Base-by-base conservation (phyloP, 1,140 invertebrate genomes). In the Oreohelix idahoensis region DNA sequence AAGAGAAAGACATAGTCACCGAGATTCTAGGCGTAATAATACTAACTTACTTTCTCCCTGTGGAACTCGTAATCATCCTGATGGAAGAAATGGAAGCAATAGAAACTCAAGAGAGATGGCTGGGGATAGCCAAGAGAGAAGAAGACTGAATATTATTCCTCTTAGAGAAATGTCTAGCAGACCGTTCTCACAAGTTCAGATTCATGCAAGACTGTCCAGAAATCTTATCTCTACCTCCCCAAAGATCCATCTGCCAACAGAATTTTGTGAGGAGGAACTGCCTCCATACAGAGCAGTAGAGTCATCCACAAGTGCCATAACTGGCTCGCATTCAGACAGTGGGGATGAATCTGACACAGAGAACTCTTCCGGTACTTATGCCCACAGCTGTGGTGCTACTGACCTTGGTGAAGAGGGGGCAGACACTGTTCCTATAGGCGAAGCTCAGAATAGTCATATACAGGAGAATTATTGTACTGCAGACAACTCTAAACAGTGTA, bases 291-390 rank as follows among this genome's bases (percentile, higher is more conserved):
- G 69, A 42, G 53, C 45, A 5, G 36, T 79, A 15, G 78, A 66
- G 8, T 32, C 78, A 51, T 10, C 51, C 4, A 23, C 26, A 26
- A 58, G 20, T 58, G 51, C 23, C 26, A 23, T 58, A 10, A 10
- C 51, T 11, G 26, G 51, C 8, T 58, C 51, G 20, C 51, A 58
- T 58, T 78, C 75, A 53, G 78, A 79, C 29, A 79, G 78, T 69
- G 78, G 78, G 23, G 78, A 79, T 79, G 78, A 79, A 45, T 79
- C 78, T 42, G 78, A 79, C 45, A 79, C 58, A 23, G 78, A 79
- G 29, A 79, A 79, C 29, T 79, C 78, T 23, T 79, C 78, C 23
- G 69, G 58, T 45, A 69, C 78, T 17, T 58, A 79, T 17, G 78
- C 58, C 39, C 35, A 79, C 26, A 69, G 78, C n/a, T 79, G 63